Evolutionary conservation across 1,140 invertebrate species (phyloP).

Genomic region (Neomicropteryx cornuta): DNA sequence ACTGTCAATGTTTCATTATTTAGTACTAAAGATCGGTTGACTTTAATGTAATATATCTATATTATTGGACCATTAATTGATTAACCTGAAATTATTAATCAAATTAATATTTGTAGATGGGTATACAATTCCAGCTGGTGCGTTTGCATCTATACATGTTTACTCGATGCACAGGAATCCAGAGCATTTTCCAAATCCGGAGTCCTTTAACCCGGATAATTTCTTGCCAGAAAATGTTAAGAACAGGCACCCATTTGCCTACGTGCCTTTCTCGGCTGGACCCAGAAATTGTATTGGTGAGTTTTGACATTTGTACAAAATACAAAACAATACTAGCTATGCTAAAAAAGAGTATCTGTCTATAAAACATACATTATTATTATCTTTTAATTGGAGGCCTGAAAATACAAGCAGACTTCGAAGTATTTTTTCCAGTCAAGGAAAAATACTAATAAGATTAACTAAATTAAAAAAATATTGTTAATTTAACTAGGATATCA

Average conservation of each 20-base stretch:
- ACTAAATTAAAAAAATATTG: too few relatives aligned
- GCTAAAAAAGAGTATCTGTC: conserved; percentile 4
- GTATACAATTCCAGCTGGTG: conserved; percentile 35
- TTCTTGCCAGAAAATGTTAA: conserved; percentile 38
- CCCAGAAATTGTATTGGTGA: conserved; percentile 58
- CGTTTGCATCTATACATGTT: conserved; percentile 36
- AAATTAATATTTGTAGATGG: conserved; percentile 19
- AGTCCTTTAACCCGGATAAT: conserved; percentile 42
- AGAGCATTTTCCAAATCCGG: conserved; percentile 38
- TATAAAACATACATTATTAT: background rate
- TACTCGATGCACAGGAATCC: conserved; percentile 36
- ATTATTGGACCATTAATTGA: too few relatives aligned
- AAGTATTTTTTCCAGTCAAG: too few relatives aligned
- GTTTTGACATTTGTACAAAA: conserved; percentile 6
- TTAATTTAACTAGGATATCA: too few relatives aligned
- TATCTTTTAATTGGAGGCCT: background rate
- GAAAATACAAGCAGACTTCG: background rate
- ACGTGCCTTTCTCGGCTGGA: conserved; percentile 63
- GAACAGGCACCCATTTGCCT: conserved; percentile 48
- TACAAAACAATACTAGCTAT: background rate
- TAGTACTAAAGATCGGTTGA: too few relatives aligned
- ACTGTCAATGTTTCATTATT: too few relatives aligned
- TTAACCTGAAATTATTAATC: conserved; percentile 32
- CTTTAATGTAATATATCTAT: too few relatives aligned
- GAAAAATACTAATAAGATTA: too few relatives aligned